phyloP scores from a whole-genome alignment of 2,888 invertebrate genomes.

The Caenorhabditis afra region DNA sequence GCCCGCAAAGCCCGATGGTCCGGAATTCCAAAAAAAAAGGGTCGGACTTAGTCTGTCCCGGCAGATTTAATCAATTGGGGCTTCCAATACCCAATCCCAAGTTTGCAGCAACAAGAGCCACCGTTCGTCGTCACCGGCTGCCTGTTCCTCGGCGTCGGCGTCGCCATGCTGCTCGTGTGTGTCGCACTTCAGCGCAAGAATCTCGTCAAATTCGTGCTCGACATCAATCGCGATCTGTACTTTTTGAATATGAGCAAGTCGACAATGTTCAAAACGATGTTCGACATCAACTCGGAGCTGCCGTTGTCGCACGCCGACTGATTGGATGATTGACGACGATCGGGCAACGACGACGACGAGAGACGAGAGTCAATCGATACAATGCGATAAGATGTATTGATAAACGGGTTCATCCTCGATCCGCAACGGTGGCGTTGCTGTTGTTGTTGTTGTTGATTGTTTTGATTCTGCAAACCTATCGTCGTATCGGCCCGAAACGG shows the following conservation, averaged over 20 bases:
- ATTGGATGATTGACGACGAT: no score
- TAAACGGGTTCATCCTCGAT: conserved; percentile 3
- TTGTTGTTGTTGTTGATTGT: conserved; percentile 18
- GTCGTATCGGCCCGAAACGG: neutral
- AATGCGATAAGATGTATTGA: neutral
- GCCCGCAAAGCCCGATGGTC: no score
- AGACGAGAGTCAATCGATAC: no score
- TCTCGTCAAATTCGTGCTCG: conserved; percentile 76
- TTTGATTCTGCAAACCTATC: conserved; percentile 15
- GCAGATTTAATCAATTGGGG: no score
- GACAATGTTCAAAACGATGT: conserved; percentile 74
- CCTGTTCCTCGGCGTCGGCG: conserved; percentile 74
- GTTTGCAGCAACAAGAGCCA: conserved; percentile 73
- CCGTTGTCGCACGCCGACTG: conserved; percentile 59
- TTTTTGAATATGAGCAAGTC: conserved; percentile 75
- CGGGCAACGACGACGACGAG: no score
- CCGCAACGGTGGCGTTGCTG: no score
- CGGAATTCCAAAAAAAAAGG: no score
- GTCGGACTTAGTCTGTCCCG: no score
- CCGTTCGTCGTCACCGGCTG: conserved; percentile 76
- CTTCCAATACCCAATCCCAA: neutral
- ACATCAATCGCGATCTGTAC: conserved; percentile 76
- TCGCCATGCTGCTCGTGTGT: conserved; percentile 76
- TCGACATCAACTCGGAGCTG: conserved; percentile 66
- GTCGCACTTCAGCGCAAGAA: conserved; percentile 78